Percentiles rank a stretch among this genome's conserved stretches.
Conservation (phyloP, 2,888 invertebrate species). For the Azorinus chamasolen region DNA sequence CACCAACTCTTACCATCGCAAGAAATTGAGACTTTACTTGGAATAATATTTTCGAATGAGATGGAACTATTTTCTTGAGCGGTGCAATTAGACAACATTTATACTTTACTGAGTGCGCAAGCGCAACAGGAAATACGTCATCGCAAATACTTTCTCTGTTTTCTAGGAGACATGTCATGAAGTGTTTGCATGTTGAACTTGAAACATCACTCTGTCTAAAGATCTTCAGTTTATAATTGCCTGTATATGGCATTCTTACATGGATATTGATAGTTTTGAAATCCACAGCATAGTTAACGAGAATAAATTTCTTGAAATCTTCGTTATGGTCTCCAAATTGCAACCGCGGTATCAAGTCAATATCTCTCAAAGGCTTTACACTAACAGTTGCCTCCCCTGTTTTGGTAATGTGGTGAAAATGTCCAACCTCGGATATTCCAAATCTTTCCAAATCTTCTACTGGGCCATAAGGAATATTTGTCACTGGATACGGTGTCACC, state of each 20-base stretch:
- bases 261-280: constrained; percentile 23
- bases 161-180: constrained; percentile 45
- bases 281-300: constrained; percentile 42
- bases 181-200: constrained; percentile 16
- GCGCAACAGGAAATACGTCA: constrained; percentile 32
- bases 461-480: constrained; percentile 40
- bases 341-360: constrained; percentile 34
- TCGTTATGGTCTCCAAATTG: constrained; percentile 38
- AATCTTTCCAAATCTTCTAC: constrained; percentile 24
- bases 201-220: constrained; percentile 23
- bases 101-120: constrained; percentile 39
- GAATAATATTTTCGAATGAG: constrained; percentile 34
- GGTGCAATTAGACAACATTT: constrained; percentile 55
- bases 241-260: constrained; percentile 43
- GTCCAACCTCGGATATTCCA: constrained; percentile 31
- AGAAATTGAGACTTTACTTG: constrained; percentile 37
- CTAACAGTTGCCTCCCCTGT: constrained; percentile 41
- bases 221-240: constrained; percentile 39
- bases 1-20: constrained; percentile 11
- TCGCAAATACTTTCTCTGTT: constrained; percentile 34
- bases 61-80: constrained; percentile 18
- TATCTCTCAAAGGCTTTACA: constrained; percentile 26
- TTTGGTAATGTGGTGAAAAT: constrained; percentile 25
- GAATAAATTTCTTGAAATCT: constrained; percentile 38
- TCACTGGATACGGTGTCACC: constrained; percentile 37